Evolutionary conservation across 2,888 invertebrate species (phyloP).

Genomic region (Cepaea hortensis): DNA sequence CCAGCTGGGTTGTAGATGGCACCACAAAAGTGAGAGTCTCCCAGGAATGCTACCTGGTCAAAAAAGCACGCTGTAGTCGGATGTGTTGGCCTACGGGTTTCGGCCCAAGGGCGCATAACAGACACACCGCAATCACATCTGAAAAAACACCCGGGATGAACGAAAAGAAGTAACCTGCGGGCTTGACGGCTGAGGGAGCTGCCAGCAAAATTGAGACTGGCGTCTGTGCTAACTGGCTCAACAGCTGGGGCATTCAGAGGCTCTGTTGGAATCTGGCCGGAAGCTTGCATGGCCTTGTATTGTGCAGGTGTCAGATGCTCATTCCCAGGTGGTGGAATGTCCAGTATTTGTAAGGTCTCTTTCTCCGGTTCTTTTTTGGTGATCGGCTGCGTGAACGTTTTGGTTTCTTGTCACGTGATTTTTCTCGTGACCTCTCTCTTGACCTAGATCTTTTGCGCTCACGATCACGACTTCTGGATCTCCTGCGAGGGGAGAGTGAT

Average conservation of each 20-base stretch:
- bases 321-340: constrained; percentile 97
- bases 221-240: constrained; percentile 38
- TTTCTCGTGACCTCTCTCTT: constrained; percentile 69
- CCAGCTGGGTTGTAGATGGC: too few species aligned
- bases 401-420: constrained; percentile 62
- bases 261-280: constrained; percentile 94
- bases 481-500: constrained; percentile 60
- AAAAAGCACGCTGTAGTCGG: too few species aligned
- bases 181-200: constrained; percentile 96
- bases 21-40: too few species aligned
- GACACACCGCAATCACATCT: too few species aligned
- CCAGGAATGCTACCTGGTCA: too few species aligned
- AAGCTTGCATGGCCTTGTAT: constrained; percentile 82
- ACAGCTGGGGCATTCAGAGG: constrained; percentile 46
- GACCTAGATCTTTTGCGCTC: constrained; percentile 70
- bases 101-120: too few species aligned
- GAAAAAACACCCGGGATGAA: too few species aligned
- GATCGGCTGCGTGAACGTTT: constrained; percentile 49
- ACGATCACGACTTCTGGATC: constrained; percentile 73
- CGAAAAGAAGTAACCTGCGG: too few species aligned
- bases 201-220: constrained; percentile 91
- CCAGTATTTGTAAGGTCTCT: constrained; percentile 85
- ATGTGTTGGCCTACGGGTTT: too few species aligned
- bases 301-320: constrained; percentile 98
- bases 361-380: constrained; percentile 53